Conservation (phyloP, 2,797 vertebrate genomes). For the Spheniscus humboldti region DNA sequence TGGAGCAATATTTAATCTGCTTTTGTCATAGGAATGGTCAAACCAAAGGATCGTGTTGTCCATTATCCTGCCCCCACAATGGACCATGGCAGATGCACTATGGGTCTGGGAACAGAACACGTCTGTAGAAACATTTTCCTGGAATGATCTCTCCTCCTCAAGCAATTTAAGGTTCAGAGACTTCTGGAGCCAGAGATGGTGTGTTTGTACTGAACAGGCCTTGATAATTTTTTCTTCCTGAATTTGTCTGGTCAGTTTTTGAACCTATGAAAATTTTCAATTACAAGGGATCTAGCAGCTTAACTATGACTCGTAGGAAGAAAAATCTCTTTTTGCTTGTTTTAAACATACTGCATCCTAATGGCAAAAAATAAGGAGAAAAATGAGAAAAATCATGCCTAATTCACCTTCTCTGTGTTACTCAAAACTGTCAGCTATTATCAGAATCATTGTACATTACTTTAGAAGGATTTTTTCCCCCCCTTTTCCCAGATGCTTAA, state of each 20-base stretch:
- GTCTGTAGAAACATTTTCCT: neutral
- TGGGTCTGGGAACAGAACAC: neutral
- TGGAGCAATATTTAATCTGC: neutral
- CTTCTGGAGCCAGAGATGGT: neutral
- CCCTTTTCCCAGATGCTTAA: neutral
- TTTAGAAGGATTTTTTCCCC: neutral
- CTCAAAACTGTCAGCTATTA: neutral
- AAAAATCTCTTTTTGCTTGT: neutral
- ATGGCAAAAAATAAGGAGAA: neutral
- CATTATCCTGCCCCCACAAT: neutral
- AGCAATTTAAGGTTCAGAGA: neutral
- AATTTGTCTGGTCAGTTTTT: neutral
- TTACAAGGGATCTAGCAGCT: neutral
- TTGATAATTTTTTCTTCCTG: neutral
- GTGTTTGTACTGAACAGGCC: neutral
- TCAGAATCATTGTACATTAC: neutral
- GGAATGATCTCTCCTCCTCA: neutral
- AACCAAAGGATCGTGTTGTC: neutral
- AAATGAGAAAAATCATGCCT: neutral
- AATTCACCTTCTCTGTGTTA: neutral
- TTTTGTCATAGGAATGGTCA: neutral
- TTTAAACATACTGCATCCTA: neutral
- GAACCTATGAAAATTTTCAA: neutral
- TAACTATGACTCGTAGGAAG: neutral
- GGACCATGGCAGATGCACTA: accelerated